These are phyloP conservation scores for Tachycineta bicolor DNA, from an alignment of 2,113 vertebrate species.

Conservation along the genomic window DNA sequence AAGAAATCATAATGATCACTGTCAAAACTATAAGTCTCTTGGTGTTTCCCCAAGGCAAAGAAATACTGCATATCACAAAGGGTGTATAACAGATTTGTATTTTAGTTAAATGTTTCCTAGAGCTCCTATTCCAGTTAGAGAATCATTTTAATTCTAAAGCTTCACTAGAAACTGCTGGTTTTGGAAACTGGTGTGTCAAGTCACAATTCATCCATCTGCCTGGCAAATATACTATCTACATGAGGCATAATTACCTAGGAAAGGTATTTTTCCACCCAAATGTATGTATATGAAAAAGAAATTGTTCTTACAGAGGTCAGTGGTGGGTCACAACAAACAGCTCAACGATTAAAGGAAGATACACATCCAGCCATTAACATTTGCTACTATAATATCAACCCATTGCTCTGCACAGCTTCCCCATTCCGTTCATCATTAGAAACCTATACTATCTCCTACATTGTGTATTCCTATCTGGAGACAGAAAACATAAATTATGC, in stretches of 20 bases:
- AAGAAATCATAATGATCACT: conserved; percentile 36
- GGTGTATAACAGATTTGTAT: background rate
- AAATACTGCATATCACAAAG: conserved; percentile 26
- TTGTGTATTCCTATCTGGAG: background rate
- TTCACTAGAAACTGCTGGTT: background rate
- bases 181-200: background rate
- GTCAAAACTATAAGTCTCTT: background rate
- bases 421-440: background rate
- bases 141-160: background rate
- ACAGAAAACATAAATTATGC: conserved; percentile 74
- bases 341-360: conserved; percentile 25
- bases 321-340: conserved; percentile 21
- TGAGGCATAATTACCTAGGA: background rate
- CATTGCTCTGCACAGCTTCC: background rate
- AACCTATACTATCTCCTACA: conserved; percentile 6
- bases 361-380: background rate
- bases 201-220: background rate
- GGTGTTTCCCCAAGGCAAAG: conserved; percentile 2
- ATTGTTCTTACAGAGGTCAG: conserved; percentile 31
- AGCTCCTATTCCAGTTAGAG: background rate
- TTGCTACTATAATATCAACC: background rate
- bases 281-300: background rate
- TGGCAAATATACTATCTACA: background rate
- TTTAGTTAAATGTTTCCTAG: conserved; percentile 49
- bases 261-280: background rate